Conservation (phyloP, 2,888 invertebrate species). For the Acanthosepion pharaonis region DNA sequence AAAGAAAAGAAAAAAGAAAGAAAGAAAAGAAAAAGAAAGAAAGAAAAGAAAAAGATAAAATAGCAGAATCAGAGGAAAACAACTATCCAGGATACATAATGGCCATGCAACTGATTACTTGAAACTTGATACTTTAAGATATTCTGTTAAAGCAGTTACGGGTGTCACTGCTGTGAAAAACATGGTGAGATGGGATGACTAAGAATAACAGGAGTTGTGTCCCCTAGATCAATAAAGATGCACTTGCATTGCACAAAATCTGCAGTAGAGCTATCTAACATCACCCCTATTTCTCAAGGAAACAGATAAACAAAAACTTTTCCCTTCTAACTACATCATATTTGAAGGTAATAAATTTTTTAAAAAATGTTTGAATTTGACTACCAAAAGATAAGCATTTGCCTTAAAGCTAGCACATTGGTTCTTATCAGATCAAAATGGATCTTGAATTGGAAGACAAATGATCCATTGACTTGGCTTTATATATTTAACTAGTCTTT, state of each 20-base stretch:
- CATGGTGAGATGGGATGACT: not conserved
- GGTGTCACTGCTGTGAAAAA: not conserved
- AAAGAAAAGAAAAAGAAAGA: too few relatives aligned
- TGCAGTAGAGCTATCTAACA: not conserved
- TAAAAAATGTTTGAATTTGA: too few relatives aligned
- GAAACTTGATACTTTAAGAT: constrained; percentile 4
- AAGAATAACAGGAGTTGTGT: not conserved
- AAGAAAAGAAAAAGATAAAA: too few relatives aligned
- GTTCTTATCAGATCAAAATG: too few relatives aligned
- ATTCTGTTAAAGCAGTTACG: not conserved
- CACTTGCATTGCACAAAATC: not conserved
- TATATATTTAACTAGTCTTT: too few relatives aligned
- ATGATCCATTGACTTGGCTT: too few relatives aligned
- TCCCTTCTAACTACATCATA: not conserved
- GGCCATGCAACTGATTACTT: not conserved
- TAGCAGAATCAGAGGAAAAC: not conserved
- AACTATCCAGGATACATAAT: not conserved
- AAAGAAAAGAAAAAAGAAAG: too few relatives aligned
- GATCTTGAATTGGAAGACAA: too few relatives aligned
- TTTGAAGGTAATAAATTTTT: not conserved
- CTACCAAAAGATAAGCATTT: too few relatives aligned
- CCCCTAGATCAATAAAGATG: not conserved
- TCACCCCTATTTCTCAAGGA: not conserved
- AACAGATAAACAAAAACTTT: not conserved
- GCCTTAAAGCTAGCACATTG: too few relatives aligned